These are phyloP conservation scores for Euspilapteryx auroguttella DNA, from an alignment of 2,888 invertebrate species.

Conservation along the genomic window DNA sequence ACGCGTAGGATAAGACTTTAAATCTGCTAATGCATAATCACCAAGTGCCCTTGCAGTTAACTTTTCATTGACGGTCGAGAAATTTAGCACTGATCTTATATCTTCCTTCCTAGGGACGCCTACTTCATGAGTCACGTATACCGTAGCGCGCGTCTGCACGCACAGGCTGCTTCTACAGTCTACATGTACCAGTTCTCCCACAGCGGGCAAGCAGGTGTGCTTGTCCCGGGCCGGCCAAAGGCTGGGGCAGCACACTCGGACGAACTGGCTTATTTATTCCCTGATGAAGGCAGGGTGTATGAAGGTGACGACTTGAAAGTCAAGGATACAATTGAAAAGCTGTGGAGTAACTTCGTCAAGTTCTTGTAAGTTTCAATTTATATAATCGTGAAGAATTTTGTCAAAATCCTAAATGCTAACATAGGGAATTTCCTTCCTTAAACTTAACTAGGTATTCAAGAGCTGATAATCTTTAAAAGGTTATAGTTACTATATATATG, in stretches of 20 bases:
- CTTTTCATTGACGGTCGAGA: no score
- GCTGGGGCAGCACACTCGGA: conserved; percentile 41
- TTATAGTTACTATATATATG: no score
- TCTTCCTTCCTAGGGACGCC: conserved; percentile 34
- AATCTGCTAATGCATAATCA: no score
- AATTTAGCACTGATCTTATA: no score
- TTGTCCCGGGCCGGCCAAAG: conserved; percentile 18
- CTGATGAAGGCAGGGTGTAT: conserved; percentile 14
- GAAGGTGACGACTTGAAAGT: conserved; percentile 25
- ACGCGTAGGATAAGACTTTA: no score
- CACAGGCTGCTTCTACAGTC: conserved; percentile 16
- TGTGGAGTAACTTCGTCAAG: conserved; percentile 45
- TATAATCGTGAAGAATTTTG: background rate
- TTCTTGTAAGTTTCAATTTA: conserved; percentile 25
- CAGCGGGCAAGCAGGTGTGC: conserved; percentile 35
- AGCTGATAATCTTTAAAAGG: no score
- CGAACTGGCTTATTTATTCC: conserved; percentile 36
- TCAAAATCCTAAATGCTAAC: no score
- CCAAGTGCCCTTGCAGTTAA: no score
- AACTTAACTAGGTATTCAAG: no score
- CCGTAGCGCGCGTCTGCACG: conserved; percentile 26
- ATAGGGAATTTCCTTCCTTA: no score
- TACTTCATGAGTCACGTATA: conserved; percentile 37
- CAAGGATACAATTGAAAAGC: conserved; percentile 19
- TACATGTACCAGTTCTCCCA: conserved; percentile 26